A percentile compares a stretch with the other conserved stretches of the same genome.
Evolutionary conservation across 2,888 invertebrate species (phyloP).

Genomic region (Galerucella pusilla): DNA sequence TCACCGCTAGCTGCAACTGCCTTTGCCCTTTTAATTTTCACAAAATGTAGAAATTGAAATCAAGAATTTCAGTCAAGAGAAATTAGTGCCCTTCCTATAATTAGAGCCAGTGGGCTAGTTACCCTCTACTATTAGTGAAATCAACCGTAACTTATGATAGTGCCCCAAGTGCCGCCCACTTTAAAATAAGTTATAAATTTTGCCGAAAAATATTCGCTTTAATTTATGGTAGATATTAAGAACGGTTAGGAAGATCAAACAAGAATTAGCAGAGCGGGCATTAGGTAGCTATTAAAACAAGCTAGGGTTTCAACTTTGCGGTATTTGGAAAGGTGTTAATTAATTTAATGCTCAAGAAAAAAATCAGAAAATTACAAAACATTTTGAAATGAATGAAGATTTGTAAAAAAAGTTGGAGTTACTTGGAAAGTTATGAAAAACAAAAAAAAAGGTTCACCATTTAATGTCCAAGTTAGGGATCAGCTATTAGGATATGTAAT

Average conservation of each 20-base stretch:
- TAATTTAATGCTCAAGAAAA: neutral
- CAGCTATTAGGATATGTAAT: no score
- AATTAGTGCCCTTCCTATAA: conserved; percentile 11
- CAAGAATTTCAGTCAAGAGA: neutral
- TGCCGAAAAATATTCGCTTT: conserved; percentile 55
- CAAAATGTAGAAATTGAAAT: conserved; percentile 6
- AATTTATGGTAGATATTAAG: conserved; percentile 16
- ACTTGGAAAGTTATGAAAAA: no score
- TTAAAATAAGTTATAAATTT: conserved; percentile 64
- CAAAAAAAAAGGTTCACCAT: no score
- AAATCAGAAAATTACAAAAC: no score
- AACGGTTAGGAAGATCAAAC: conserved; percentile 16
- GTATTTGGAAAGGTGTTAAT: neutral
- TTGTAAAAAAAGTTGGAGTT: no score
- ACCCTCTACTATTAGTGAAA: conserved; percentile 40
- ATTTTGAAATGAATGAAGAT: no score
- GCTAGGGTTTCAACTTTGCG: neutral
- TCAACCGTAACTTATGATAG: conserved; percentile 52
- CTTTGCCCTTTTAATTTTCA: neutral
- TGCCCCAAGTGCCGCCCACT: conserved; percentile 55
- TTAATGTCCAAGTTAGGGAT: no score
- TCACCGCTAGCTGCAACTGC: no score
- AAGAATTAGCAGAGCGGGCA: conserved; percentile 16
- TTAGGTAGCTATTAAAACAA: conserved; percentile 2
- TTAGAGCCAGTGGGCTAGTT: conserved; percentile 21